Conservation (phyloP, 2,113 vertebrate species). For the Anolis carolinensis region DNA sequence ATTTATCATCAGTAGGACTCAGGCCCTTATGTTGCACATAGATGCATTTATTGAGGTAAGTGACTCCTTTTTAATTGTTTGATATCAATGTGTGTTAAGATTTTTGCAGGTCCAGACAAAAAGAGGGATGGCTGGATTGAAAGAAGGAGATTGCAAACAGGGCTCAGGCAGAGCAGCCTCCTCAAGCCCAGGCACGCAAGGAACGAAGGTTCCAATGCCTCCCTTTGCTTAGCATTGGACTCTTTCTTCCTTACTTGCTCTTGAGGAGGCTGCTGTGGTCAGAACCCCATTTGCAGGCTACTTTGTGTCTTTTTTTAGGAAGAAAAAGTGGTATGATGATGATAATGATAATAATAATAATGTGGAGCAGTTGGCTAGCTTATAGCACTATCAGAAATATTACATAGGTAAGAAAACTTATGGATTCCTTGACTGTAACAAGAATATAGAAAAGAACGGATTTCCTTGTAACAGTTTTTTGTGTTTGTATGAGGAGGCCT, state of each 20-base stretch:
- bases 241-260: too few relatives aligned
- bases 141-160: too few relatives aligned
- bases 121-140: too few relatives aligned
- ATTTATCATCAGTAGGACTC: conserved; percentile 97
- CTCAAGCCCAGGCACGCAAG: too few relatives aligned
- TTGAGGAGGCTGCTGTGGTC: too few relatives aligned
- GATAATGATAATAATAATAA: too few relatives aligned
- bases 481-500: not conserved
- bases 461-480: not conserved
- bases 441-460: not conserved
- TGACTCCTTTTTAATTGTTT: not conserved
- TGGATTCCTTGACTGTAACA: not conserved
- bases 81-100: too few relatives aligned
- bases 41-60: conserved; percentile 96
- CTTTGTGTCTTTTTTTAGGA: not conserved
- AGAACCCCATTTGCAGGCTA: too few relatives aligned
- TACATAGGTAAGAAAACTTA: not conserved
- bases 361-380: not conserved
- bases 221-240: too few relatives aligned
- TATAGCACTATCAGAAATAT: not conserved
- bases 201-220: too few relatives aligned
- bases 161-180: too few relatives aligned
- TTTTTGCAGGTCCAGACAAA: not conserved
- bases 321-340: not conserved
- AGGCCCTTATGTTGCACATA: conserved; percentile 97